Conservation (phyloP, 2,888 invertebrate species). For the Eledone cirrhosa region DNA sequence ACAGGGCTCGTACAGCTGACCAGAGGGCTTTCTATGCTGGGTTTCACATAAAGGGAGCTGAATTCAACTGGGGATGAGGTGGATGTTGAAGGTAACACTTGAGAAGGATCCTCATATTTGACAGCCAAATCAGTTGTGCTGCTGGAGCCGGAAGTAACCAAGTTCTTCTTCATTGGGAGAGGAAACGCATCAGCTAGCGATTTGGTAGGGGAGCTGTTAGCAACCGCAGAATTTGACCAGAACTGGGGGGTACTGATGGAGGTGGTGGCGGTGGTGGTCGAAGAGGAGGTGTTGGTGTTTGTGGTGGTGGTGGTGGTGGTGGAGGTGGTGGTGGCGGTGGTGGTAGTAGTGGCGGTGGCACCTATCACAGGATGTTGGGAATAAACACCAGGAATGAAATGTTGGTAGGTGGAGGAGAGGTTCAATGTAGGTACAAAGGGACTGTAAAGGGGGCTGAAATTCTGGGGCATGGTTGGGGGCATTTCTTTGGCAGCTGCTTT, state of each 20-base stretch:
- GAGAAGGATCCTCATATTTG: constrained; percentile 6
- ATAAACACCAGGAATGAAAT: constrained; percentile 30
- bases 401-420: constrained; percentile 28
- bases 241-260: constrained; percentile 7
- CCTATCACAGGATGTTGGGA: constrained; percentile 9
- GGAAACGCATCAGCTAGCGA: not conserved
- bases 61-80: not conserved
- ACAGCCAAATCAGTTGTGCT: constrained; percentile 3
- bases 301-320: not conserved
- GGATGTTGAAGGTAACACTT: not conserved
- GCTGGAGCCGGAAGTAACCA: not conserved
- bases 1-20: not conserved
- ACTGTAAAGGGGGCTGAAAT: constrained; percentile 17
- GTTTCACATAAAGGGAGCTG: not conserved
- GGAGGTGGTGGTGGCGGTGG: not conserved
- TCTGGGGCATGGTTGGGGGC: constrained; percentile 26
- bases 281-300: too few relatives aligned
- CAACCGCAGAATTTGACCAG: not conserved
- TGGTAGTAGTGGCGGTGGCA: constrained; percentile 39
- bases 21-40: not conserved
- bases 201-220: constrained; percentile 22
- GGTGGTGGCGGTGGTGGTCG: not conserved
- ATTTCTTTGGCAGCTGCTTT: constrained; percentile 46
- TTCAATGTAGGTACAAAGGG: constrained; percentile 17
- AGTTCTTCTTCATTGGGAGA: not conserved